phyloP scores from a whole-genome alignment of 2,113 vertebrate species.

The Centrocercus urophasianus region DNA sequence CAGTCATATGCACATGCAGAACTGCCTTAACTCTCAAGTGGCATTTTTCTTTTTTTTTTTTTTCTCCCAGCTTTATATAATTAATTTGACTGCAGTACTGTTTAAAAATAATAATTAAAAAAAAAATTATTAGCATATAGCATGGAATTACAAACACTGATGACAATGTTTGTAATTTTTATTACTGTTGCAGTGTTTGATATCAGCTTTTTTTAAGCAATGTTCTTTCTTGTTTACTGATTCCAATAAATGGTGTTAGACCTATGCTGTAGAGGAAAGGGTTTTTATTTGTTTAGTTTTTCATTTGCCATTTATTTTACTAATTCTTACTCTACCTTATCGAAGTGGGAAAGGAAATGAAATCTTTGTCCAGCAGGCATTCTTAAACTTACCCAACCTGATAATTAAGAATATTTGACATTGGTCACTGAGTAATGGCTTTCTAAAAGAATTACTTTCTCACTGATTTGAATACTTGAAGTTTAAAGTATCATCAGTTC shows the following conservation, averaged over 20 bases:
- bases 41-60: neutral
- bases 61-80: neutral
- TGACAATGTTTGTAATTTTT: neutral
- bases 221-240: neutral
- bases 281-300: neutral
- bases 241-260: neutral
- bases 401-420: slow-evolving; percentile 42
- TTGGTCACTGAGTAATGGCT: neutral
- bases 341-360: neutral
- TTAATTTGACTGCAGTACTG: neutral
- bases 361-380: slow-evolving; percentile 5
- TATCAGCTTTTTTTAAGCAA: neutral
- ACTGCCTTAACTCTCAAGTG: neutral
- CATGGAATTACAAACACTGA: neutral
- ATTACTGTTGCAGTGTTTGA: neutral
- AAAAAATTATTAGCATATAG: neutral
- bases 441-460: neutral
- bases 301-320: neutral
- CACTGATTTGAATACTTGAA: neutral
- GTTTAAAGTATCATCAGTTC: neutral
- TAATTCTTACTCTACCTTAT: neutral
- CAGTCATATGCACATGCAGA: rapidly evolving
- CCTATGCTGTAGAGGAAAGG: neutral
- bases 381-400: neutral
- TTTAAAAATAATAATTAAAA: neutral